phyloP scores from a whole-genome alignment of 2,888 invertebrate genomes.

The Leucania comma region DNA sequence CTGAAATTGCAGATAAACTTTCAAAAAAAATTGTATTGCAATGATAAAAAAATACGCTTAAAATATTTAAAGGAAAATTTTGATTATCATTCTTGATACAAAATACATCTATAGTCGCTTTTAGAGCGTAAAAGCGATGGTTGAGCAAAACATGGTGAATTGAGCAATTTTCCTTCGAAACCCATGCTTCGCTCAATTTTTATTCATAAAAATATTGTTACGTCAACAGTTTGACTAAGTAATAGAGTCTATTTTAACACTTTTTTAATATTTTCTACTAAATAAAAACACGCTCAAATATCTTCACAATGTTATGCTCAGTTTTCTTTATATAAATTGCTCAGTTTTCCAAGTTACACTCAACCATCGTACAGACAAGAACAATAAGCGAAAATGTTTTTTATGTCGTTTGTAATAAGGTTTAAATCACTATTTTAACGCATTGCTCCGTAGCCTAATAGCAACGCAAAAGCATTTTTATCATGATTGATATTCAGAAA shows the following conservation, averaged over 20 bases:
- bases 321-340: neutral
- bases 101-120: slow-evolving; percentile 43
- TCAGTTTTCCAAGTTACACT: slow-evolving; percentile 37
- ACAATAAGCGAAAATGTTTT: slow-evolving; percentile 59
- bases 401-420: slow-evolving; percentile 53
- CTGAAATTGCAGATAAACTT: slow-evolving; percentile 2
- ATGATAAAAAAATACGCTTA: slow-evolving; percentile 49
- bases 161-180: slow-evolving; percentile 14
- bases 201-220: slow-evolving; percentile 18
- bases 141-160: slow-evolving; percentile 23
- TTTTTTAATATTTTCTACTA: slow-evolving; percentile 45
- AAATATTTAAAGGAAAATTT: slow-evolving; percentile 2
- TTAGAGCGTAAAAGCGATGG: slow-evolving; percentile 12
- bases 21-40: slow-evolving; percentile 29
- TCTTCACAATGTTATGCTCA: slow-evolving; percentile 24
- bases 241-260: slow-evolving; percentile 51
- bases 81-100: slow-evolving; percentile 23
- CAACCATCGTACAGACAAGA: slow-evolving; percentile 33
- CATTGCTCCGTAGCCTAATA: slow-evolving; percentile 49
- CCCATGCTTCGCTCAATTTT: slow-evolving; percentile 48
- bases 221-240: slow-evolving; percentile 11
- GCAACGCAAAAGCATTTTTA: slow-evolving; percentile 58
- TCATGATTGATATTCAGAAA: slow-evolving; percentile 48
- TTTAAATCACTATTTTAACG: slow-evolving; percentile 60
- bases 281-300: slow-evolving; percentile 42